A percentile compares a stretch with the other conserved stretches of the same genome.
phyloP scores from a whole-genome alignment of 1,140 invertebrate species.

The Calephelis virginiensis region DNA sequence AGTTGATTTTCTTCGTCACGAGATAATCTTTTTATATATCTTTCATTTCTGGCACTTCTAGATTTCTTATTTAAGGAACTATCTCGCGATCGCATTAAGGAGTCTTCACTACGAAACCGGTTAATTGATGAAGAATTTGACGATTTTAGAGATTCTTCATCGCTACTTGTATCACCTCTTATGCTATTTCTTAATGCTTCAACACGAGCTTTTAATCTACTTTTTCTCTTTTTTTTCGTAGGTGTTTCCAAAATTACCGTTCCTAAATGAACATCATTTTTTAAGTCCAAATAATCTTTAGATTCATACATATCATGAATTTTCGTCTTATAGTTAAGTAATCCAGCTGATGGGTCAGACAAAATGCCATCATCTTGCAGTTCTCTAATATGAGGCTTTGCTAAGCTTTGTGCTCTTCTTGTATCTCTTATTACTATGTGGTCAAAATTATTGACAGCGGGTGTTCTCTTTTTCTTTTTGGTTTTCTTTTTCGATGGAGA shows the following conservation, averaged over 20 bases:
- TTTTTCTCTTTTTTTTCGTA: conserved; percentile 78
- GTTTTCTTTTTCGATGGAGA: conserved; percentile 74
- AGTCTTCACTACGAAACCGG: conserved; percentile 84
- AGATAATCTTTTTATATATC: conserved; percentile 86
- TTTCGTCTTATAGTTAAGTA: conserved; percentile 71
- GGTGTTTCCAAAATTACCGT: conserved; percentile 77
- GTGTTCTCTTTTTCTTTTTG: conserved; percentile 66
- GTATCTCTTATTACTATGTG: conserved; percentile 75
- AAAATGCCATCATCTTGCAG: conserved; percentile 78
- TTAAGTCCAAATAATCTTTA: conserved; percentile 62
- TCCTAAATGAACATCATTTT: conserved; percentile 62
- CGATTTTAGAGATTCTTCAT: conserved; percentile 84
- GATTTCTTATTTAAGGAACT: conserved; percentile 75
- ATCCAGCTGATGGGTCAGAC: conserved; percentile 75
- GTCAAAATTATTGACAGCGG: conserved; percentile 74
- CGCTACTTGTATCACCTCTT: conserved; percentile 84
- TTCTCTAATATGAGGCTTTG: conserved; percentile 60
- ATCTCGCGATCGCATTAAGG: conserved; percentile 79
- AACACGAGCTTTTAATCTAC: conserved; percentile 81
- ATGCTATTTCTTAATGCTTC: conserved; percentile 82
- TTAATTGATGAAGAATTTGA: conserved; percentile 81
- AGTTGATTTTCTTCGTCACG: conserved; percentile 82
- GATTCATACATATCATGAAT: conserved; percentile 53
- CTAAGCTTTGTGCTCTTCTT: conserved; percentile 71
- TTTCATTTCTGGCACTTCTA: conserved; percentile 86